Conservation (phyloP, 2,113 vertebrate genomes). For the Zosterops lateralis region DNA sequence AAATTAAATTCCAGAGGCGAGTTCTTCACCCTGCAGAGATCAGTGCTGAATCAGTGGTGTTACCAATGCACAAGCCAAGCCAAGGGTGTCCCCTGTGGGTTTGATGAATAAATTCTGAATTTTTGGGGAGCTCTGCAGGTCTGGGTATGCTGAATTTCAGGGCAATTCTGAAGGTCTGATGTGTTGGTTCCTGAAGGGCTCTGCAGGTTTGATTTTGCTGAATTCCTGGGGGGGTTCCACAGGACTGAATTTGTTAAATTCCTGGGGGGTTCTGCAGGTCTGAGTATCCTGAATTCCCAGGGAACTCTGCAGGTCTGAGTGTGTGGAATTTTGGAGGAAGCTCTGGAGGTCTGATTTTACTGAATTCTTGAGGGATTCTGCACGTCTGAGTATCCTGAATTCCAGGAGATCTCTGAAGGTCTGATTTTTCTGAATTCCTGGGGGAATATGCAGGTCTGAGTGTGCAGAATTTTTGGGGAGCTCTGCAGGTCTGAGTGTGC, state of each 20-base stretch:
- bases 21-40: neutral
- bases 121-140: neutral
- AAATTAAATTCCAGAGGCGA: neutral
- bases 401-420: rapidly evolving
- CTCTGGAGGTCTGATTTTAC: too few relatives aligned
- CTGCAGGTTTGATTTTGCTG: rapidly evolving
- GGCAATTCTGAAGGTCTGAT: neutral
- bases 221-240: too few relatives aligned
- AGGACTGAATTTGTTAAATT: too few relatives aligned
- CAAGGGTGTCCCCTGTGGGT: rapidly evolving
- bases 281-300: rapidly evolving
- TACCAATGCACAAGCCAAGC: rapidly evolving
- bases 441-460: neutral
- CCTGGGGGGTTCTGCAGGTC: too few relatives aligned
- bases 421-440: rapidly evolving
- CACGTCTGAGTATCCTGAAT: rapidly evolving
- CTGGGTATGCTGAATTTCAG: neutral
- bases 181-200: neutral
- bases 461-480: rapidly evolving
- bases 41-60: neutral
- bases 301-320: neutral
- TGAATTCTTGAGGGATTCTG: rapidly evolving
- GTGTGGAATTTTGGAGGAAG: neutral
- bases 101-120: neutral
- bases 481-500: rapidly evolving